Evolutionary conservation across 1,140 invertebrate genomes (phyloP).

Genomic region (Kradibia gibbosae): DNA sequence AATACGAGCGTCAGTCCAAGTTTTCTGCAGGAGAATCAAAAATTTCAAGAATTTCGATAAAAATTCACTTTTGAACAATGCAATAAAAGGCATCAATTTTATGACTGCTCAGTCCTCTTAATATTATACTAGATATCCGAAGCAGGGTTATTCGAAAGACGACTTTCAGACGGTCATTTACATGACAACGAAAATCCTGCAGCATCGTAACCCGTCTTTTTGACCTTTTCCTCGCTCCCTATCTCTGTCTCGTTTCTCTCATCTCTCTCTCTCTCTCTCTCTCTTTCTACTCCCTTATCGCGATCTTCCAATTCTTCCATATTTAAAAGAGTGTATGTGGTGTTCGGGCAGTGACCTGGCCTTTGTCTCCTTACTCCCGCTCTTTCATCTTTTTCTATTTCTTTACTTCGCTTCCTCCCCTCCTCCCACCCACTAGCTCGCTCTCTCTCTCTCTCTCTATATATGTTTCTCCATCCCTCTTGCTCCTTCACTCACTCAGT

Average conservation of each 20-base stretch:
- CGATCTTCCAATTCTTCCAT: conserved; percentile 70
- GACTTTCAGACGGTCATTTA: conserved; percentile 66
- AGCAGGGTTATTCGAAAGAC: conserved; percentile 33
- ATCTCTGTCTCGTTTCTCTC: neutral
- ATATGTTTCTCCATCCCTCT: conserved; percentile 41
- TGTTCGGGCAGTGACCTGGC: conserved; percentile 65
- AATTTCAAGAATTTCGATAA: no score
- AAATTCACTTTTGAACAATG: neutral
- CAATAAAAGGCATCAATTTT: neutral
- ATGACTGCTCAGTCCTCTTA: neutral
- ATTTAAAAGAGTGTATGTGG: conserved; percentile 62
- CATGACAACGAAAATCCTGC: conserved; percentile 70
- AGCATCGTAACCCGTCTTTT: conserved; percentile 56
- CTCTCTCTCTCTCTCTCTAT: conserved; percentile 43
- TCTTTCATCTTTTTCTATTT: conserved; percentile 48
- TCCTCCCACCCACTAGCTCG: conserved; percentile 57
- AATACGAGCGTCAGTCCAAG: no score
- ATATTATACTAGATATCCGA: neutral
- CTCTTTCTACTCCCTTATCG: conserved; percentile 60
- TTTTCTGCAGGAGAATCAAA: no score
- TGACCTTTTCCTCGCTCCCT: conserved; percentile 12
- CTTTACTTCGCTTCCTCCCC: conserved; percentile 36
- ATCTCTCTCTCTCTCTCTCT: conserved; percentile 14
- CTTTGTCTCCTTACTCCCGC: conserved; percentile 45
- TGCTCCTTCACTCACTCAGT: neutral